Evolutionary conservation across 2,888 invertebrate genomes (phyloP).

Genomic region (Heteromyza rotundicornis): DNA sequence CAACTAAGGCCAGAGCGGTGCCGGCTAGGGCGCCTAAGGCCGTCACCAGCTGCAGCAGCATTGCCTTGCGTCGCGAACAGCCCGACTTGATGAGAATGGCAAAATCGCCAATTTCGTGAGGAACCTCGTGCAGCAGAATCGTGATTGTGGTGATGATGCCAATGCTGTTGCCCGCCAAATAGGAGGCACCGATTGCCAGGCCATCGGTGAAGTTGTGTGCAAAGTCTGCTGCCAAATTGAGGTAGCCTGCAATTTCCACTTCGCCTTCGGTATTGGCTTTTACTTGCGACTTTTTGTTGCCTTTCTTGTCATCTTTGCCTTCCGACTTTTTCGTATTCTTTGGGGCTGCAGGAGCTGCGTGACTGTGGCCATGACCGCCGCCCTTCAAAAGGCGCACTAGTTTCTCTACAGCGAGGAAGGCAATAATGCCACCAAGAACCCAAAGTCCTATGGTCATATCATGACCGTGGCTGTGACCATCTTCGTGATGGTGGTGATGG

Average conservation of each 20-base stretch:
- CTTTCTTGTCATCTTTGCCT: constrained; percentile 40
- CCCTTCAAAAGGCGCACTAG: constrained; percentile 85
- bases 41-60: constrained; percentile 91
- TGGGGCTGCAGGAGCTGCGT: constrained; percentile 36
- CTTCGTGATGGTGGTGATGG: constrained; percentile 58
- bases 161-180: constrained; percentile 85
- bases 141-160: constrained; percentile 93
- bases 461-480: constrained; percentile 69
- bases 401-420: constrained; percentile 94
- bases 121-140: constrained; percentile 96
- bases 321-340: constrained; percentile 26
- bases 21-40: constrained; percentile 95
- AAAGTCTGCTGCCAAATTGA: constrained; percentile 98
- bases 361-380: constrained; percentile 69
- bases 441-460: constrained; percentile 93
- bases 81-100: constrained; percentile 98
- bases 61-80: constrained; percentile 91
- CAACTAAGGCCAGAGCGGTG: constrained; percentile 85
- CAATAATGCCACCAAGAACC: constrained; percentile 91
- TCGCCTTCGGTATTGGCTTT: constrained; percentile 61
- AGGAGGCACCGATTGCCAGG: constrained; percentile 97
- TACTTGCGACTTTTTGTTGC: constrained; percentile 52
- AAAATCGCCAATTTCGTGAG: constrained; percentile 99
- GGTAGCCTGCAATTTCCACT: constrained; percentile 84
- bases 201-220: constrained; percentile 99